These are phyloP conservation scores for Psylliodes chrysocephalus DNA, from an alignment of 2,888 invertebrate species.

Conservation along the genomic window DNA sequence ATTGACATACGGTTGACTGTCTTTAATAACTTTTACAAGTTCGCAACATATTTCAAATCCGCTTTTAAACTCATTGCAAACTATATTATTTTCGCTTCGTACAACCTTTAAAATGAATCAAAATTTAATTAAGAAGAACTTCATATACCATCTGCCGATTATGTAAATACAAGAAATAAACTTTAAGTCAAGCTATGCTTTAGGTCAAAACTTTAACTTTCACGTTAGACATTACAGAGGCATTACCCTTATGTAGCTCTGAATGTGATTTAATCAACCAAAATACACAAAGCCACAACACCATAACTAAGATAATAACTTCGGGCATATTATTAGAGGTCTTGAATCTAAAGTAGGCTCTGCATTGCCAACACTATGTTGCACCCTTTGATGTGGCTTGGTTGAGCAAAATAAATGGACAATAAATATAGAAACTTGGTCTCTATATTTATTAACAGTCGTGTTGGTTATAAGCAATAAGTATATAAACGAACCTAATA, in stretches of 20 bases:
- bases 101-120: neutral
- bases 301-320: slow-evolving; percentile 34
- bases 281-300: slow-evolving; percentile 34
- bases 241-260: slow-evolving; percentile 28
- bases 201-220: slow-evolving; percentile 8
- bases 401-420: neutral
- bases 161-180: slow-evolving; percentile 21
- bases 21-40: too few species aligned
- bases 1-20: too few species aligned
- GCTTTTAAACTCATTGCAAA: too few species aligned
- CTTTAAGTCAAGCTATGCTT: neutral
- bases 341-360: slow-evolving; percentile 33
- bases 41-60: too few species aligned
- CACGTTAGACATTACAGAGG: slow-evolving; percentile 23
- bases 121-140: slow-evolving; percentile 12
- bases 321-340: slow-evolving; percentile 35
- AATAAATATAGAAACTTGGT: too few species aligned
- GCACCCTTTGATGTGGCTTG: slow-evolving; percentile 3
- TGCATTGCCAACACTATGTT: slow-evolving; percentile 28
- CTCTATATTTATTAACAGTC: too few species aligned
- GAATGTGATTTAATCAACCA: slow-evolving; percentile 40
- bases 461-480: too few species aligned
- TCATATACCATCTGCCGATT: slow-evolving; percentile 1
- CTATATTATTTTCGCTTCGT: neutral
- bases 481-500: too few species aligned